Percentiles rank a stretch among this genome's conserved stretches.
These are phyloP conservation scores for Psophia crepitans DNA, from an alignment of 2,113 vertebrate species.

Conservation along the genomic window DNA sequence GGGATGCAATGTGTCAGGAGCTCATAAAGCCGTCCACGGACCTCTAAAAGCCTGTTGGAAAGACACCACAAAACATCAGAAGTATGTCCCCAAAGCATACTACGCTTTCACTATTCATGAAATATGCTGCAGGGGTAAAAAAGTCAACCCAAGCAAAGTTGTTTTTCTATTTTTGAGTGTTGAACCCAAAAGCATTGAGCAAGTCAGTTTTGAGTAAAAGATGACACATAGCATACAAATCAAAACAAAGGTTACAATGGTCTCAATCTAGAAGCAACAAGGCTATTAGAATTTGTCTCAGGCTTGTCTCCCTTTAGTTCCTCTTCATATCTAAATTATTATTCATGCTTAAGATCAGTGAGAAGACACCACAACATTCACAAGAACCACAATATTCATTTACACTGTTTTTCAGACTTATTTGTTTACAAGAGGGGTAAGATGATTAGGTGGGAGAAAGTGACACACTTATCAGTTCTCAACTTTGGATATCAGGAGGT, in stretches of 20 bases:
- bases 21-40: conserved; percentile 92
- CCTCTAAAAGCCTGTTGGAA: conserved; percentile 87
- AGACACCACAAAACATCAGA: background rate
- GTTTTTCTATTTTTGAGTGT: background rate
- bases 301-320: background rate
- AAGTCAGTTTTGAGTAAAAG: no score
- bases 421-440: background rate
- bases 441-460: background rate
- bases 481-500: background rate
- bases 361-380: background rate
- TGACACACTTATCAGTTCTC: background rate
- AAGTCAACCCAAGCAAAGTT: background rate
- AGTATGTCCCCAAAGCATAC: background rate
- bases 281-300: background rate
- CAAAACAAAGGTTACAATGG: no score
- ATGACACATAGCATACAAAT: no score
- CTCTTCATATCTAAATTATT: background rate
- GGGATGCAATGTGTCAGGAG: conserved; percentile 97
- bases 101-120: background rate
- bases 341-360: background rate
- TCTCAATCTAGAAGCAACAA: background rate
- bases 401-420: background rate
- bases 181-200: background rate
- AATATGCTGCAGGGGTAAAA: background rate
- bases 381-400: background rate